These are phyloP conservation scores for Globodera rostochiensis DNA, from an alignment of 1,140 invertebrate genomes.

Conservation along the genomic window DNA sequence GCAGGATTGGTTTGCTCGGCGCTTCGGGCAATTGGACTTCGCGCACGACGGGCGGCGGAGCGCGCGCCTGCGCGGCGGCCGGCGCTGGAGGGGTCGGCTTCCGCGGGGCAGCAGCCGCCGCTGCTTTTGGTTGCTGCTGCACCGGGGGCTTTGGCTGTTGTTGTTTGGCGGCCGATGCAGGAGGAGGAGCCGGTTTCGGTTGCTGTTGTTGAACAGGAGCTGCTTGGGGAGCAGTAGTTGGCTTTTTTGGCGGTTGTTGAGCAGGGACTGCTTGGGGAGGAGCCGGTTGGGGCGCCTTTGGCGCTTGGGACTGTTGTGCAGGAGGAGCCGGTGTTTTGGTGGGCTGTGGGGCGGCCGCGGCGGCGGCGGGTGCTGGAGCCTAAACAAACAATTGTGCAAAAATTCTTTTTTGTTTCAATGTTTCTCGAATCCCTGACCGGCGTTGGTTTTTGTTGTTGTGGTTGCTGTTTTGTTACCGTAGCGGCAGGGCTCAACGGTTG, in stretches of 20 bases:
- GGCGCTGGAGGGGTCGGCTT: constrained; percentile 11
- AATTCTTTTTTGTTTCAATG: no score
- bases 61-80: not conserved
- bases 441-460: not conserved
- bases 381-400: no score
- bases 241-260: not conserved
- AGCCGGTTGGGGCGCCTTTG: not conserved
- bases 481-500: not conserved
- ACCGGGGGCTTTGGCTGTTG: constrained; percentile 11
- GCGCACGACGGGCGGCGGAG: constrained; percentile 7
- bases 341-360: no score
- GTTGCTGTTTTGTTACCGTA: not conserved
- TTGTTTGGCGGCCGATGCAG: not conserved
- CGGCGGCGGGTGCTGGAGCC: not conserved
- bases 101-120: not conserved
- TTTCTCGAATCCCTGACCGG: not conserved
- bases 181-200: constrained; percentile 4
- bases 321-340: not conserved
- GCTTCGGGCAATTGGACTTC: constrained; percentile 7
- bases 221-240: not conserved
- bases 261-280: not conserved
- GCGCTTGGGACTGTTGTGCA: constrained; percentile 14
- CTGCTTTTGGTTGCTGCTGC: not conserved
- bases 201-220: constrained; percentile 7
- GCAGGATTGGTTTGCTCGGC: not conserved